phyloP scores from a whole-genome alignment of 2,797 vertebrate species.

The Margarornis squamiger region DNA sequence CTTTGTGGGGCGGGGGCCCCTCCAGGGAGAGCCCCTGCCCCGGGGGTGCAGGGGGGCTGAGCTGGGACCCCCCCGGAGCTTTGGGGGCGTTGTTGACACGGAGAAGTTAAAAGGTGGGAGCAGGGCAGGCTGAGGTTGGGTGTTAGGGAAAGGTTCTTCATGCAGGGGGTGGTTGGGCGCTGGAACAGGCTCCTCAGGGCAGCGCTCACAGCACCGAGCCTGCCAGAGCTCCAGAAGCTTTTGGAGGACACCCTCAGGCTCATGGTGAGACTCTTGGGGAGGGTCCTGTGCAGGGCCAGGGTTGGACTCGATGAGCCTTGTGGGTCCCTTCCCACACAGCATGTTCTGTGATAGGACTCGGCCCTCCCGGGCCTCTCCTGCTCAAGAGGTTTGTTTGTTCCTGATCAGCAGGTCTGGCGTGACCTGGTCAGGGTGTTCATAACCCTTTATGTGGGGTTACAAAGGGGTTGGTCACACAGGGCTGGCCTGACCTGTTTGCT shows the following conservation, averaged over 20 bases:
- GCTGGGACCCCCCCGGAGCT: not conserved
- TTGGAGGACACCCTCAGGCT: too few relatives aligned
- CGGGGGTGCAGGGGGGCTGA: not conserved
- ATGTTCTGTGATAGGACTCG: not conserved
- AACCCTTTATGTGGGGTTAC: not conserved
- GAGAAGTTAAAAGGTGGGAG: not conserved
- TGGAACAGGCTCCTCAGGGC: not conserved
- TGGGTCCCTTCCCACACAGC: not conserved
- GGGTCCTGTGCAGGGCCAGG: not conserved
- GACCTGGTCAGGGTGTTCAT: not conserved
- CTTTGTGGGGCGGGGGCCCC: not conserved
- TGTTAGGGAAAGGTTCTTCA: not conserved
- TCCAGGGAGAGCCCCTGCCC: too few relatives aligned
- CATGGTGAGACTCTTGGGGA: fast-evolving
- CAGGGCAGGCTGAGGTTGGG: not conserved
- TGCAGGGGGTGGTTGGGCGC: too few relatives aligned
- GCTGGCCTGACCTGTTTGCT: not conserved
- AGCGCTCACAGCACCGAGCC: not conserved
- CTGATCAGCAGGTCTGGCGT: not conserved
- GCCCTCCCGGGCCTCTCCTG: not conserved
- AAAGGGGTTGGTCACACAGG: not conserved
- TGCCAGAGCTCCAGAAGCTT: fast-evolving
- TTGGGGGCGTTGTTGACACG: not conserved
- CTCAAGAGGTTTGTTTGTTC: not conserved
- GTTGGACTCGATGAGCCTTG: not conserved